These are phyloP conservation scores for Elysia crispata DNA, from an alignment of 2,888 invertebrate genomes.

Conservation along the genomic window DNA sequence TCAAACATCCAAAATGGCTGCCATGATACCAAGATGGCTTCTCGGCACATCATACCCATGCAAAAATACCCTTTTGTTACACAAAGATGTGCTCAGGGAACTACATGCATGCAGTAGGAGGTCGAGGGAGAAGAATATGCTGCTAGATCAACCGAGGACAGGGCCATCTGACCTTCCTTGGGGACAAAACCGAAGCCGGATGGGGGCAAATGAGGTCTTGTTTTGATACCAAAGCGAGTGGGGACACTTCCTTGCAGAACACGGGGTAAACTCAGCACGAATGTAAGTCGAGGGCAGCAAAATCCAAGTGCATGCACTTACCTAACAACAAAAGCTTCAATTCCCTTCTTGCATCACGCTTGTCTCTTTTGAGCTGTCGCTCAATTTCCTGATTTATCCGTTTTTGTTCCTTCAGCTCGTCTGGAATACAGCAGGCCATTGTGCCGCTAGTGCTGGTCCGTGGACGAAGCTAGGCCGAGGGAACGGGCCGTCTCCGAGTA, in stretches of 20 bases:
- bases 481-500: conserved; percentile 50
- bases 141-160: neutral
- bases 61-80: conserved; percentile 28
- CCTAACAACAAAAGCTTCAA: conserved; percentile 97
- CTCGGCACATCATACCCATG: conserved; percentile 24
- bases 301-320: conserved; percentile 79
- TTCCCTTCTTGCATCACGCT: conserved; percentile 98
- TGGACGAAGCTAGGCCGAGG: conserved; percentile 29
- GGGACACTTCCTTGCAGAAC: conserved; percentile 26
- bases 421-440: conserved; percentile 99
- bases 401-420: conserved; percentile 99
- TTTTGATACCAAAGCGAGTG: conserved; percentile 47
- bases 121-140: conserved; percentile 38
- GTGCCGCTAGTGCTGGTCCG: conserved; percentile 58
- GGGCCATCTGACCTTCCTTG: neutral
- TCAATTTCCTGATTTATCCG: conserved; percentile 99
- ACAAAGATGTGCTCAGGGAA: neutral
- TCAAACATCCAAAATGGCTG: conserved; percentile 55
- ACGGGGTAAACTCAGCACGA: conserved; percentile 17
- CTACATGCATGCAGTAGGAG: neutral
- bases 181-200: neutral
- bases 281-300: neutral
- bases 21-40: conserved; percentile 48
- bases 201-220: conserved; percentile 53
- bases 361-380: conserved; percentile 98